Base-by-base conservation (phyloP, 2,888 invertebrate species). In the Schizotus pectinicornis region DNA sequence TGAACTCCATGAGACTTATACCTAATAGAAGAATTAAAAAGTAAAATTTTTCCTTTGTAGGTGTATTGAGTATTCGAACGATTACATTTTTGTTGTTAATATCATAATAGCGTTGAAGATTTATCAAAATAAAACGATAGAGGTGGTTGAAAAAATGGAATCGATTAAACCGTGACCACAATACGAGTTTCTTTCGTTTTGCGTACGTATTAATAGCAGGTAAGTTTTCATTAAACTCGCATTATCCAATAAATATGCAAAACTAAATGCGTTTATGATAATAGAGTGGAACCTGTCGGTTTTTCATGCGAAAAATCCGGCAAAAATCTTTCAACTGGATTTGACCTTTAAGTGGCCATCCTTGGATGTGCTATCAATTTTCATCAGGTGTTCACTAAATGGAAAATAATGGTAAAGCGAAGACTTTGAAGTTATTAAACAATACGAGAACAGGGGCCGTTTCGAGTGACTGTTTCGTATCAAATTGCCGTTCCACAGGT, bases 381-480 rank as follows among this genome's bases (percentile, higher is more conserved):
- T 64, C 22, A 22, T 22, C 64, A 60, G 32, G 59, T 61, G 61
- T 57, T 61, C 64, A 59, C 54, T 52, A 61, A 60, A 62, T 62
- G 59, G 57, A 61, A 53, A 62, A 57, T 54, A 7, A 58, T 51
- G 51, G 54, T 59, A 33, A 59, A 63, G 67, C 46, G 69, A 70
- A 70, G 71, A 69, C 71, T 71, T 70, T 69, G 56, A 71, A 71
- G 69, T 71, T 68, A 65, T 66, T 66, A 63, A 67, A 67, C 65
- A 68, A 69, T 67, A 56, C 61, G 54, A 57, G 55, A 54, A 63
- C 59, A 65, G 48, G 56, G 60, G 50, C 58, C 57, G 64, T 67
- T 54, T 68, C 64, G 54, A 56, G 61, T 68, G 57, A 61, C 69
- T 54, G 48, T 53, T 56, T 34, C 58, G 51, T 65, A 66, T 70